Percentiles rank a stretch among this genome's conserved stretches.
These are phyloP conservation scores for Porites cylindrica DNA, from an alignment of 92 coral and sea anemone species.

Conservation along the genomic window DNA sequence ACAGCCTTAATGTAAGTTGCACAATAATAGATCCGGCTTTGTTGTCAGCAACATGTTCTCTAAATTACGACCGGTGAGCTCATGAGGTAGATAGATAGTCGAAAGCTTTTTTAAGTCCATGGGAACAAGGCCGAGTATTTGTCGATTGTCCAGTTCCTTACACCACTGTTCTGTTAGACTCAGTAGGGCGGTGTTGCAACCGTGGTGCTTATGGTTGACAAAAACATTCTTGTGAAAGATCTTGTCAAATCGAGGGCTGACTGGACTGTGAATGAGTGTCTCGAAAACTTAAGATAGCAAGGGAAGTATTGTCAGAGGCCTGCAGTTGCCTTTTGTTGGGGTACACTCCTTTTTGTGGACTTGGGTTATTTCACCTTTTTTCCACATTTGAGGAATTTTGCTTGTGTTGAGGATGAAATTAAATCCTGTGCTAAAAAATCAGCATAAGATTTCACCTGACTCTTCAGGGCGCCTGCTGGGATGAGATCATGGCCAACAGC, in stretches of 20 bases:
- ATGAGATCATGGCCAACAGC: too few species aligned
- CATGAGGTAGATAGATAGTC: background rate
- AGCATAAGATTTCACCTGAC: conserved; percentile 58
- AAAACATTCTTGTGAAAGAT: background rate
- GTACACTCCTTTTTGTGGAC: conserved; percentile 53
- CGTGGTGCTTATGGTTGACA: background rate
- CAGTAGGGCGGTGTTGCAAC: conserved; percentile 21
- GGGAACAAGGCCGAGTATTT: too few species aligned
- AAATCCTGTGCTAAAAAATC: conserved; percentile 23
- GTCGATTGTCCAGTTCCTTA: too few species aligned
- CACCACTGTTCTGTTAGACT: conserved; percentile 27
- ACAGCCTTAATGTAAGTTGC: too few species aligned
- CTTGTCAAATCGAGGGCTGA: background rate
- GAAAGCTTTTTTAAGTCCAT: background rate
- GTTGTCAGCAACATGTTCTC: too few species aligned
- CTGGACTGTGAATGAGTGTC: conserved; percentile 29
- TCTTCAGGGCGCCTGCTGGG: conserved; percentile 21
- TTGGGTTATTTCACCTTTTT: conserved; percentile 54
- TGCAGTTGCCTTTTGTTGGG: conserved; percentile 42
- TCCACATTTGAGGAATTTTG: conserved; percentile 60
- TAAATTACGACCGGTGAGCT: background rate
- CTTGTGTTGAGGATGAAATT: conserved; percentile 28
- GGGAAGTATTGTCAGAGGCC: conserved; percentile 62
- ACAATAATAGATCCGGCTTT: too few species aligned
- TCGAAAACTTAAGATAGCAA: background rate